A percentile compares a stretch with the other conserved stretches of the same genome.
Evolutionary conservation across 2,888 invertebrate genomes (phyloP).

Genomic region (Meta bourneti): DNA sequence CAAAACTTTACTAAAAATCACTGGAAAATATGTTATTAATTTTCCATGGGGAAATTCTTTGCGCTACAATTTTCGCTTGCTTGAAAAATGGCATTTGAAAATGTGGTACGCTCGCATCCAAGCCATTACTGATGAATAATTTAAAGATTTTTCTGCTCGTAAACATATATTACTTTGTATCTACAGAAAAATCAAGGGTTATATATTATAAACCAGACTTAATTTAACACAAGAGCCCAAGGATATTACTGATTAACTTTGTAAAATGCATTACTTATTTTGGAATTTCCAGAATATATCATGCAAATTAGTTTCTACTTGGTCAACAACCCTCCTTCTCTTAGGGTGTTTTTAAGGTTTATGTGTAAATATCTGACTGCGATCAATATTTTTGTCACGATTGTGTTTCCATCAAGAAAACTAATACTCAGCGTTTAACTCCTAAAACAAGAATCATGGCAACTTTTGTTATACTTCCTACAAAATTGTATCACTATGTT

Average conservation of each 20-base stretch:
- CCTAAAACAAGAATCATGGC: background rate
- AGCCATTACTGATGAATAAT: background rate
- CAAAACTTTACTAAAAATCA: too few relatives aligned
- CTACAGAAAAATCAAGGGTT: background rate
- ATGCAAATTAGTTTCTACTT: slow-evolving; percentile 1
- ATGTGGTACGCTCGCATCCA: too few relatives aligned
- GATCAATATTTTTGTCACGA: background rate
- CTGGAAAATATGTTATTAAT: too few relatives aligned
- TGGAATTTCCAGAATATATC: background rate
- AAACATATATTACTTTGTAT: background rate
- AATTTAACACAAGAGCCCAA: background rate
- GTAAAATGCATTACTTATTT: background rate
- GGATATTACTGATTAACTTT: background rate
- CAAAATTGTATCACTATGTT: background rate
- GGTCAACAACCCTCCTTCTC: background rate
- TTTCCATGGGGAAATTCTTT: too few relatives aligned
- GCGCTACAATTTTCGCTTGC: too few relatives aligned
- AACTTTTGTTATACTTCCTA: background rate
- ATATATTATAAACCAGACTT: background rate
- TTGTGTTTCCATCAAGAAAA: background rate
- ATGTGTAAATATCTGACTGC: background rate
- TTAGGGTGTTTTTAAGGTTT: background rate
- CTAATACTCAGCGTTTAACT: background rate
- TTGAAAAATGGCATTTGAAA: too few relatives aligned
- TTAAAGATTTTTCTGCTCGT: background rate